phyloP scores from a whole-genome alignment of 2,888 invertebrate species.

The Tachina lurida region DNA sequence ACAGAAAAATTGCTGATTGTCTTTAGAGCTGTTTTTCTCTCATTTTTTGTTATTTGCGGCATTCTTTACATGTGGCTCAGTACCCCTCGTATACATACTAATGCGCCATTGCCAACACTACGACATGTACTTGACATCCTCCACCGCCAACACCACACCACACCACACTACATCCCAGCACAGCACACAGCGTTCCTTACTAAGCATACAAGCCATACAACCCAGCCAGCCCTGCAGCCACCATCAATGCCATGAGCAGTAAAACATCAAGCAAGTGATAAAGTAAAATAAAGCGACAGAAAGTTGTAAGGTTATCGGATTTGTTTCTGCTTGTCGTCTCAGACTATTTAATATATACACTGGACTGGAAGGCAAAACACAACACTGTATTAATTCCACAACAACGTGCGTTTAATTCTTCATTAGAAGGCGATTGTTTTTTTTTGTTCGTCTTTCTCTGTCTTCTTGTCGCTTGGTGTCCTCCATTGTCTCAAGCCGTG shows the following conservation, averaged over 20 bases:
- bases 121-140: conserved; percentile 52
- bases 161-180: conserved; percentile 22
- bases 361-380: conserved; percentile 41
- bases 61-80: conserved; percentile 63
- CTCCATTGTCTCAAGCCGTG: conserved; percentile 21
- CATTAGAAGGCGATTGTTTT: conserved; percentile 35
- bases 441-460: background rate
- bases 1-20: conserved; percentile 69
- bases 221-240: conserved; percentile 18
- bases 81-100: conserved; percentile 31
- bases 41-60: conserved; percentile 49
- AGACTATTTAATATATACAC: conserved; percentile 45
- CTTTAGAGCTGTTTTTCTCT: conserved; percentile 15
- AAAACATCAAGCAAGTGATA: conserved; percentile 68
- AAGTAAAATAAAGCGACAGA: conserved; percentile 70
- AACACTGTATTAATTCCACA: conserved; percentile 56
- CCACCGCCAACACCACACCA: conserved; percentile 48
- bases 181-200: background rate
- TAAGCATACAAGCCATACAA: background rate
- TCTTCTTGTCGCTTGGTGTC: background rate
- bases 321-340: conserved; percentile 63
- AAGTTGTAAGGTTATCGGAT: conserved; percentile 66
- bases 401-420: conserved; percentile 56
- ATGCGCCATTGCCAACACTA: conserved; percentile 40
- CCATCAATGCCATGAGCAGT: conserved; percentile 51